Evolutionary conservation across 1,140 invertebrate genomes (phyloP), one percentile per base, ranked within the genome.

Genomic region (Brachionus calyciflorus): DNA sequence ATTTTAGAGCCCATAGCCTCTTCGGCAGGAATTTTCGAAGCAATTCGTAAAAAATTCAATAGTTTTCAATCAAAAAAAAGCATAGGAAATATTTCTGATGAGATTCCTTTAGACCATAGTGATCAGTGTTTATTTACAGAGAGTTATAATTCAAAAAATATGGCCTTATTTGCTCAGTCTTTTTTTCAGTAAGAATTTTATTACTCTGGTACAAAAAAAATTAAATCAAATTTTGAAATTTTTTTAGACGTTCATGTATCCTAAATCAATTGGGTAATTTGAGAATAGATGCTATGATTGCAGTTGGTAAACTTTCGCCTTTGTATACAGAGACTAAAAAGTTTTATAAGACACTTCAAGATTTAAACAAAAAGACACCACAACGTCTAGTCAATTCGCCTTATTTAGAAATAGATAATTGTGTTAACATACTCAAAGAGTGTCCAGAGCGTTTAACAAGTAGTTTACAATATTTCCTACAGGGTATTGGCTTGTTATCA

Each of bases 1-100:
- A 87, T 94, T 63, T 91, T 95, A 80, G 93, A 95, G 85, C 92
- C 91, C 81, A 94, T 92, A 0, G 90, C 90, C 24, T 92, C 92
- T 53, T 91, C 92, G 21, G 91, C 91, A 10, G 91, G 91, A 10
- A 90, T 94, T 37, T 89, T 92, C 82, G 92, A 94, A 81, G 91
- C 91, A 78, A 90, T 94, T 82, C 91, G 91, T 81, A 91, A 91
- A 80, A 90, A 92, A 87, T 7, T 77, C 1, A 51, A 24, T 46
- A 21, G 81, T 28, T 80, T 82, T 37, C n/a, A n/a, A n/a, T n/a
- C n/a, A n/a, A n/a, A n/a, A 81, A 46, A 21, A 49, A 28, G 14
- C 17, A 49, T 21, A 84, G 84, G 83, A 63, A 81, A 82, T 10
- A 81, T 82, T 73, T 81, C 83, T 17, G 84, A 85, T 84, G 87